Base-by-base conservation (phyloP, 2,797 vertebrate species). In the Geotrypetes seraphini region DNA sequence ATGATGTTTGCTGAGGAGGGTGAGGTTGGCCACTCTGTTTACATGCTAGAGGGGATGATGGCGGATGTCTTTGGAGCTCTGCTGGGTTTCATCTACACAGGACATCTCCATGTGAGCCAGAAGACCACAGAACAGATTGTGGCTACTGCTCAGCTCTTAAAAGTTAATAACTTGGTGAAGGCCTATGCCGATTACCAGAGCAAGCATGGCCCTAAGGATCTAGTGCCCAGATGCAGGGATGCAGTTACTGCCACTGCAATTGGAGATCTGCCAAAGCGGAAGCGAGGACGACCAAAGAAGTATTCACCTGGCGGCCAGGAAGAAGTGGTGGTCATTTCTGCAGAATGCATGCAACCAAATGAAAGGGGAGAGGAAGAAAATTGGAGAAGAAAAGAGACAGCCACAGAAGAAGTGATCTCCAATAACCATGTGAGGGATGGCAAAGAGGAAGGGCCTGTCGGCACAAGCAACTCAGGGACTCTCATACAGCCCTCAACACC, bases 71-170 rank as follows among this genome's bases (percentile, higher is more conserved):
- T 97, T 36, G 72, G 73, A 3, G 60, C 80, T 0, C 79, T 92
- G 36, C 71, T 99, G 12, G 90, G 96, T 32, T 99, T 99, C 55
- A 91, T 99, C 57, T 99, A 99, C 73, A 91, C 87, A 0, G 90
- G 90, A 9, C 84, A 53, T 38, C 80, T 96, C 36, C 83, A 63
- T 1, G 75, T 91, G 38, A 87, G 73, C 43, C 77, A 86, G 56
- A 79, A 75, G 41, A 67, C 28, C 30, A 54, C 69, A 0, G 84
- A 88, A 42, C 87, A 89, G 49, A 86, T 99, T 5, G 63, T 96
- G 60, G 84, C 80, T 16, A 79, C 85, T 2, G 93, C 95, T 6
- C 83, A 79, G 10, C 79, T 87, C 8, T 66, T 96, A 39, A 83
- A 89, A 61, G 84, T 99, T 35, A 67, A 60, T 9, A 90, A 92